Base-by-base conservation (phyloP, 2,888 invertebrate genomes). In the Podabrus alpinus region DNA sequence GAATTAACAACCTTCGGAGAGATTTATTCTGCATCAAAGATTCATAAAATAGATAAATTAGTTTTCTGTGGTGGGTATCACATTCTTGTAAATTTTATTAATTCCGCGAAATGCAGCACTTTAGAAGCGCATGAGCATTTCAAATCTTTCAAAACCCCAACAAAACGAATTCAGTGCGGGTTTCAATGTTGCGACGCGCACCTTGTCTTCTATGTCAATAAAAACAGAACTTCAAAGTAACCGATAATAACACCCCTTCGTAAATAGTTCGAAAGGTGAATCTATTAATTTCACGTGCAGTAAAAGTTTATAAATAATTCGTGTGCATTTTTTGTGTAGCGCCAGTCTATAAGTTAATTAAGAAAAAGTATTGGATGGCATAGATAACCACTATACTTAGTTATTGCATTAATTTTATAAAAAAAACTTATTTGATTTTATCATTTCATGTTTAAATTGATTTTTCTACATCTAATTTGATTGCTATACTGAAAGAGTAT, bases 151-250 rank as follows among this genome's bases (percentile, higher is more conserved):
- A 73, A 76, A 77, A 78, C 78, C 78, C 78, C 73, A 75, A 78
- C 80, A 80, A 80, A 82, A 81, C 79, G 80, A 83, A 83, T 78
- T 84, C 85, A 84, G 84, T 85, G 83, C 82, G 82, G 84, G 81
- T 83, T 83, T 79, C 81, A 80, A 74, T 83, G 82, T 81, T 83
- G 81, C 78, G 80, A 80, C 83, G 83, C 81, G 72, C 72, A 75
- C 72, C 69, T 70, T 66, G 70, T 25, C 64, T 73, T 76, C 61
- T 71, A 64, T 64, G 67, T 71, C 61, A 17, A 76, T 61, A 60
- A 76, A 76, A 73, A 70, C 64, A 70, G 59, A 59, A 68, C 21
- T 71, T 25, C 17, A 73, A 71, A 69, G 66, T 64, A 71, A 68
- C 72, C 71, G 72, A 66, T 62, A 75, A 72, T 75, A 45, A 45